A percentile compares a stretch with the other conserved stretches of the same genome.
Evolutionary conservation across 2,113 vertebrate species (phyloP).

Genomic region (Neoarius graeffei): DNA sequence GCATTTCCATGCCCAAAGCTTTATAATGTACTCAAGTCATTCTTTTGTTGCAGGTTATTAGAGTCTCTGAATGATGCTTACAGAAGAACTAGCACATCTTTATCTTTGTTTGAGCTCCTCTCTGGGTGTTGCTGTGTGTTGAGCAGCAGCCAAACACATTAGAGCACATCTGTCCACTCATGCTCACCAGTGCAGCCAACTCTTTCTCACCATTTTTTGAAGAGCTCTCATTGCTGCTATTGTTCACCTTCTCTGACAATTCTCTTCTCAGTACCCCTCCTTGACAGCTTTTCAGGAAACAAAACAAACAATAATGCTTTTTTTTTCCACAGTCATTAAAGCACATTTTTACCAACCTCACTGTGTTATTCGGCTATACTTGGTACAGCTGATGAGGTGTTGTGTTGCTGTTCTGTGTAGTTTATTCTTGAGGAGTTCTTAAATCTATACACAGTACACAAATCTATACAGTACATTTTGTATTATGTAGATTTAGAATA

Average conservation of each 20-base stretch:
- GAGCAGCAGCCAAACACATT: constrained; percentile 61
- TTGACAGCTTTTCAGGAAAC: constrained; percentile 36
- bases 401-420: not conserved
- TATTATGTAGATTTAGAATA: not conserved
- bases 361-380: not conserved
- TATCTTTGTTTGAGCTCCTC: constrained; percentile 57
- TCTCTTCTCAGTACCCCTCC: constrained; percentile 39
- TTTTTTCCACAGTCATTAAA: not conserved
- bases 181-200: constrained; percentile 52
- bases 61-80: constrained; percentile 56
- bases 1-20: constrained; percentile 38
- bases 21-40: constrained; percentile 42
- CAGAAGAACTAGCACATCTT: constrained; percentile 55
- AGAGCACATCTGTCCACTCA: constrained; percentile 61
- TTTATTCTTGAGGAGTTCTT: not conserved
- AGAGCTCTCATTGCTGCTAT: constrained; percentile 57
- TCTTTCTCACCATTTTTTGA: constrained; percentile 56
- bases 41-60: constrained; percentile 48
- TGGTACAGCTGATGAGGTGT: not conserved
- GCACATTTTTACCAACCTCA: not conserved
- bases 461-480: constrained; percentile 14
- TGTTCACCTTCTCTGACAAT: constrained; percentile 56
- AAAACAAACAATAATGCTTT: constrained; percentile 19
- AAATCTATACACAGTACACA: not conserved
- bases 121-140: constrained; percentile 56